These are phyloP conservation scores for Adrianichthys oophorus DNA, from an alignment of 2,797 vertebrate genomes.

Conservation along the genomic window DNA sequence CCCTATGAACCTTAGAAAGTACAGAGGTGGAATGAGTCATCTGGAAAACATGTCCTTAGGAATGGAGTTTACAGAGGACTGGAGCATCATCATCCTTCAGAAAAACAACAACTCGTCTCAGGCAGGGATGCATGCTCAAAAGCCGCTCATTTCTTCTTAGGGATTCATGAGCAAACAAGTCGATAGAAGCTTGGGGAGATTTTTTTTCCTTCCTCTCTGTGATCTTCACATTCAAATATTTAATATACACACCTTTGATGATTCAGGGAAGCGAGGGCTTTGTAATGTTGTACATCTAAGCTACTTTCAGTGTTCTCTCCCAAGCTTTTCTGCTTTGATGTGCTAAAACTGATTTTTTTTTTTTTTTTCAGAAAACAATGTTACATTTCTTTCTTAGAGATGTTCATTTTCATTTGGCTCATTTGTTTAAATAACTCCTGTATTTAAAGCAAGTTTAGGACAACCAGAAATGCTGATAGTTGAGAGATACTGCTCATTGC, in stretches of 20 bases:
- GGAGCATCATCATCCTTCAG: slow-evolving; percentile 5
- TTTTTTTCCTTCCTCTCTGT: slow-evolving; percentile 18
- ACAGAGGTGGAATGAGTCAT: slow-evolving; percentile 39
- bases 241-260: slow-evolving; percentile 33
- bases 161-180: slow-evolving; percentile 52
- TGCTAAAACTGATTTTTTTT: slow-evolving; percentile 24
- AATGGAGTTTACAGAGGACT: slow-evolving; percentile 10
- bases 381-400: background rate
- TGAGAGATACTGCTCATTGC: background rate
- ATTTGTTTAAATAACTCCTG: slow-evolving; percentile 21
- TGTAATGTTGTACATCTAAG: slow-evolving; percentile 30
- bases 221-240: slow-evolving; percentile 30
- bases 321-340: slow-evolving; percentile 28
- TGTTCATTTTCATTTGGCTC: slow-evolving; percentile 5
- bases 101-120: slow-evolving; percentile 1
- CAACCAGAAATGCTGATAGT: background rate
- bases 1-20: slow-evolving; percentile 43
- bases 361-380: background rate
- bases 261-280: slow-evolving; percentile 22
- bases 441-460: slow-evolving; percentile 14
- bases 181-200: slow-evolving; percentile 29
- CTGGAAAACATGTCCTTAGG: slow-evolving; percentile 24
- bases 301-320: slow-evolving; percentile 10
- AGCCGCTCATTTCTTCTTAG: slow-evolving; percentile 29
- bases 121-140: slow-evolving; percentile 4